These are phyloP conservation scores for Drosophila acutilabella DNA, from an alignment of 2,888 invertebrate genomes.

Conservation along the genomic window DNA sequence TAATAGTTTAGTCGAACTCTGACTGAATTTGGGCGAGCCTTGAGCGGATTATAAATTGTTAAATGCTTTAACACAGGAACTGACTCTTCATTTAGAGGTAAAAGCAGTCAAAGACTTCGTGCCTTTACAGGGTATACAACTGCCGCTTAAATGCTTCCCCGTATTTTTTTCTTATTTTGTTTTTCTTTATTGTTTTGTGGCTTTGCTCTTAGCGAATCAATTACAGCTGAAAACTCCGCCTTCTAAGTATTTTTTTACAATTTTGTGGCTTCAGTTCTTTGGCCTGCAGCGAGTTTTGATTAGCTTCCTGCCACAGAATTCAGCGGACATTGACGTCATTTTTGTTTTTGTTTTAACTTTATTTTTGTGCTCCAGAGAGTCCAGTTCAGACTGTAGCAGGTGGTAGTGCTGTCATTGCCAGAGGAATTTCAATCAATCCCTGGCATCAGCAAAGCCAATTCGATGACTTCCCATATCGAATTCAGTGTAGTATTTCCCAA, in stretches of 20 bases:
- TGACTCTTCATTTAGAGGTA: too few relatives aligned
- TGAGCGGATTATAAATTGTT: too few relatives aligned
- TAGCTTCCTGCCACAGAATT: conserved; percentile 68
- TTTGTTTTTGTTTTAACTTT: not conserved
- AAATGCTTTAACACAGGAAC: too few relatives aligned
- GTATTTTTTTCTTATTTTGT: conserved; percentile 21
- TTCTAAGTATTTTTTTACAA: not conserved
- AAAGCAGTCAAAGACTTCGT: too few relatives aligned
- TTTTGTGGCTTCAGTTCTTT: conserved; percentile 35
- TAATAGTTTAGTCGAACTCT: too few relatives aligned
- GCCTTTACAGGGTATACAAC: too few relatives aligned
- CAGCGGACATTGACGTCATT: conserved; percentile 47
- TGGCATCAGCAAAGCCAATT: conserved; percentile 84
- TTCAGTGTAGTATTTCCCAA: conserved; percentile 73
- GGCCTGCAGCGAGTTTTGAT: conserved; percentile 74
- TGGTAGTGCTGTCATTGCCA: conserved; percentile 29
- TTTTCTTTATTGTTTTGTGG: conserved; percentile 42
- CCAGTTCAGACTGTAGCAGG: conserved; percentile 48
- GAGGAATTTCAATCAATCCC: conserved; percentile 37
- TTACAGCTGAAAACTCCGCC: conserved; percentile 51
- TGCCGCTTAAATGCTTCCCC: not conserved
- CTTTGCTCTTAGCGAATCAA: conserved; percentile 57
- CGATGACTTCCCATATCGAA: conserved; percentile 75
- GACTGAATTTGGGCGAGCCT: too few relatives aligned
- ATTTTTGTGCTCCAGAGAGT: not conserved